Base-by-base conservation (phyloP, 1,140 invertebrate species). In the Penaeus chinensis region DNA sequence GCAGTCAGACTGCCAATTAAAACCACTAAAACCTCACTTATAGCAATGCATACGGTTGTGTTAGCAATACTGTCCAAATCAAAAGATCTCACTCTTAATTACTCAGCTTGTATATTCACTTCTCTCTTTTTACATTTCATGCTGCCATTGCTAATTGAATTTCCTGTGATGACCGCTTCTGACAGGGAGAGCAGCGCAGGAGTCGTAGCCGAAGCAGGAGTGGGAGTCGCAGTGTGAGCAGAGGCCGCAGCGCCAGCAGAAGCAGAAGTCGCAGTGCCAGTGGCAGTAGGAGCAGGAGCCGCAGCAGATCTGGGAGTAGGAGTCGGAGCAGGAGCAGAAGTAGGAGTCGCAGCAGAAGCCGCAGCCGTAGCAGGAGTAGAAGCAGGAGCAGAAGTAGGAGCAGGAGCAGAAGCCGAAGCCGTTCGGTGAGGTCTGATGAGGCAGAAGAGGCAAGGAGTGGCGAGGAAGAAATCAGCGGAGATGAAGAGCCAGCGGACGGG, bases 401-500 rank as follows among this genome's bases (percentile, higher is more conserved):
- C 22, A 63, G 62, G 18, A 88, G 84, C 42, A 82, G 78, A 71
- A 86, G 88, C 47, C 87, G 85, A 60, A 87, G 85, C 42, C 74
- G 85, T 5, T 88, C 84, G 61, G 85, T 77, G 32, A 82, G 82
- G 62, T 89, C 88, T 20, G 90, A 90, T 88, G 90, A 90, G 69
- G 90, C 90, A 13, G 86, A 88, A 76, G 90, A 90, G 71, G 90
- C 87, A 37, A 60, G 87, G 32, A 87, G 85, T 76, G 90, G 88
- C 22, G 89, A 90, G 42, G 89, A 90, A 47, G 90, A 90, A 47
- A 77, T 83, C 62, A 90, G 89, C 85, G 90, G 90, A 42, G 90
- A 90, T 90, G 89, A 89, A 69, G 90, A 90, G 77, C 90, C 90
- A 81, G 89, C 89, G 60, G 90, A 90, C 82, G 90, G 89, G 27